Evolutionary conservation across 2,888 invertebrate genomes (phyloP).

Genomic region (Entomobrya multifasciata): DNA sequence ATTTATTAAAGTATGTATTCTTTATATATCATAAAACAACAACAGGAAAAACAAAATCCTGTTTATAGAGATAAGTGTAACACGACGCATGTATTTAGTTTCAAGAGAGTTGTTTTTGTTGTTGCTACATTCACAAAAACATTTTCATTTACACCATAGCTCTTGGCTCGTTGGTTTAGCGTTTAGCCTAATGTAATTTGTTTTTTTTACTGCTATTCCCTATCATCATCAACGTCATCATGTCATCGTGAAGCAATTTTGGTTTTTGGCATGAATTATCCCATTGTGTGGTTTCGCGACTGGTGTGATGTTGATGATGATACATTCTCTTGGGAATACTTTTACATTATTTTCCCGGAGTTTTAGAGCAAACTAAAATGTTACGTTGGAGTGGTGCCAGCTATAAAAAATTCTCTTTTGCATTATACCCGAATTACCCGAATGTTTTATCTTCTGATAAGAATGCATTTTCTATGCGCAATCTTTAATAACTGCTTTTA

Average conservation of each 20-base stretch:
- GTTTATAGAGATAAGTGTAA: not conserved
- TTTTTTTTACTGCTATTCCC: not conserved
- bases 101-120: constrained; percentile 32
- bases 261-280: constrained; percentile 65
- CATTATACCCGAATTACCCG: no score
- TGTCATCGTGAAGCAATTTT: constrained; percentile 44
- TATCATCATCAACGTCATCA: constrained; percentile 31
- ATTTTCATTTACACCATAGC: constrained; percentile 36
- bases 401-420: no score
- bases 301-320: constrained; percentile 1
- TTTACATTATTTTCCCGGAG: constrained; percentile 53
- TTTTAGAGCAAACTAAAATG: constrained; percentile 36
- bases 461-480: not conserved
- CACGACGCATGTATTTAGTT: not conserved
- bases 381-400: constrained; percentile 64
- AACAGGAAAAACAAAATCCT: not conserved
- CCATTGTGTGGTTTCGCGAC: constrained; percentile 57
- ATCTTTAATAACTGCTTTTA: not conserved
- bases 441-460: not conserved
- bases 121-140: constrained; percentile 32
- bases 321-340: constrained; percentile 62
- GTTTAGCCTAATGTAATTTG: no score
- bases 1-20: not conserved
- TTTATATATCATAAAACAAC: not conserved
- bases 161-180: constrained; percentile 54